Conservation (phyloP, 2,797 vertebrate species). For the Hephaestus fuliginosus region DNA sequence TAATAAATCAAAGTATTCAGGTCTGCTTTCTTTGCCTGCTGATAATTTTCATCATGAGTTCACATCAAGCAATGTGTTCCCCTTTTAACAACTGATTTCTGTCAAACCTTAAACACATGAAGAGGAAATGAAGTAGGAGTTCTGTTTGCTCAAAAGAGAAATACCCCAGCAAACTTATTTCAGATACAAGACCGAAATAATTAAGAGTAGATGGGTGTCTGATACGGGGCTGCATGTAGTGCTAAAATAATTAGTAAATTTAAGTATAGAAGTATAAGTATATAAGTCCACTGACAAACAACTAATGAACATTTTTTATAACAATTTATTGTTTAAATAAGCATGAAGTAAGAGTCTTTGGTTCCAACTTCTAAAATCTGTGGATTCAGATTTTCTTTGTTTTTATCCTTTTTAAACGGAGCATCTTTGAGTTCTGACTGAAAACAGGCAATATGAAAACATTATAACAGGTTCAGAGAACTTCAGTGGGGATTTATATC, state of each 20-base stretch:
- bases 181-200: background rate
- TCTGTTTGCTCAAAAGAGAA: background rate
- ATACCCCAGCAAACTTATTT: background rate
- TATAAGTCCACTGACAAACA: background rate
- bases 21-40: background rate
- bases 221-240: accelerated
- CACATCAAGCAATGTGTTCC: background rate
- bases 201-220: background rate
- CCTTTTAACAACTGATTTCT: background rate
- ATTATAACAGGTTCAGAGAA: background rate
- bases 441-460: background rate
- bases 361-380: background rate
- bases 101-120: background rate
- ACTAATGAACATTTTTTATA: background rate
- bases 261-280: too few relatives aligned
- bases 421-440: background rate
- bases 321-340: background rate
- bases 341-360: background rate
- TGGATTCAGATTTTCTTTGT: too few relatives aligned
- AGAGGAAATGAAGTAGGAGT: background rate
- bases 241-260: background rate
- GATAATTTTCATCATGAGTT: background rate
- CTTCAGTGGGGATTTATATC: too few relatives aligned
- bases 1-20: slow-evolving; percentile 4
- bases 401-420: background rate